These are phyloP conservation scores for Cyanoderma ruficeps DNA, from an alignment of 2,113 vertebrate species.

Conservation along the genomic window DNA sequence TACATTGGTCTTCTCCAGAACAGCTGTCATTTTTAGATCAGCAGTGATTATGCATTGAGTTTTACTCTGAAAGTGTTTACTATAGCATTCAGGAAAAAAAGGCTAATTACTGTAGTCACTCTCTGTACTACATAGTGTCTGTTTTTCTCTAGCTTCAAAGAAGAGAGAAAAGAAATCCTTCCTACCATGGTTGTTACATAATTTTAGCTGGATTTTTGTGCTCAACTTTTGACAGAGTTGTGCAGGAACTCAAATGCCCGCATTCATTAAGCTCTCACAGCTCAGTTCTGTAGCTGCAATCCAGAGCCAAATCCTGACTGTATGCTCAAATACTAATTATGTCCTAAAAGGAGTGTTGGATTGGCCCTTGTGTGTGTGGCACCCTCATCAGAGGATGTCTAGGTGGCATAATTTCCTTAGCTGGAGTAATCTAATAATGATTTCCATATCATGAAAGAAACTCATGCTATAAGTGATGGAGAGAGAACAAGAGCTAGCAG, in stretches of 20 bases:
- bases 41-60: slow-evolving; percentile 42
- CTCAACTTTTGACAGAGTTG: background rate
- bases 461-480: background rate
- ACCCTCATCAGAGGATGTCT: background rate
- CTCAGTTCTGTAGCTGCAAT: background rate
- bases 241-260: background rate
- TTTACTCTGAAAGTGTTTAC: slow-evolving; percentile 60
- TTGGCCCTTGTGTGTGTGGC: background rate
- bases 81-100: slow-evolving; percentile 21
- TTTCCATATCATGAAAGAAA: background rate
- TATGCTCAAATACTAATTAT: background rate
- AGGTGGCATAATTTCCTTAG: background rate
- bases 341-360: background rate
- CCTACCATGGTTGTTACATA: background rate
- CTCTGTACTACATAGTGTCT: slow-evolving; percentile 12
- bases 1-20: slow-evolving; percentile 6
- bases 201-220: slow-evolving; percentile 34
- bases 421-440: background rate
- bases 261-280: background rate
- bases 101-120: slow-evolving; percentile 47
- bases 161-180: background rate
- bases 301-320: background rate
- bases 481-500: background rate
- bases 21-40: slow-evolving; percentile 59
- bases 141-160: slow-evolving; percentile 29